phyloP scores from a whole-genome alignment of 2,797 vertebrate genomes.

The Mionectes olivaceus region DNA sequence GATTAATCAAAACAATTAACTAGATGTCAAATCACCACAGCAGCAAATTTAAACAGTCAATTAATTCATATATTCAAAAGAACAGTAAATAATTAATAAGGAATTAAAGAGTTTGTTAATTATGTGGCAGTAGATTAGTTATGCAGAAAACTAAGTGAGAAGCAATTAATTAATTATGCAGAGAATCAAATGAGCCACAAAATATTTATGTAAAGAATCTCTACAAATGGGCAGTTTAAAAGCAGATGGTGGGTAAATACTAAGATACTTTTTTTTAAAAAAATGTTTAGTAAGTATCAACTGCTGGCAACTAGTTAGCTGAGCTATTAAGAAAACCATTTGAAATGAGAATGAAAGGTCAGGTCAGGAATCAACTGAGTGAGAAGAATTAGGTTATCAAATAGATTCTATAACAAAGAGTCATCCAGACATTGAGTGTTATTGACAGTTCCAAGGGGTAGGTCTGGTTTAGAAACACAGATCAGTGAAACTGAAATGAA shows the following conservation, averaged over 20 bases:
- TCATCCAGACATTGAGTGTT: background rate
- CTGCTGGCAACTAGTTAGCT: conserved; percentile 14
- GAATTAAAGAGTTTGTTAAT: conserved; percentile 69
- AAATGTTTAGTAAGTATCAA: background rate
- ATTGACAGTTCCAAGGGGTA: background rate
- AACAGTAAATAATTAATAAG: conserved; percentile 68
- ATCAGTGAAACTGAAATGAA: background rate
- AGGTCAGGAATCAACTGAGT: conserved; percentile 17
- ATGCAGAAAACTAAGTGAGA: conserved; percentile 65
- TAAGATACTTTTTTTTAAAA: background rate
- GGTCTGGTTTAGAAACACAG: background rate
- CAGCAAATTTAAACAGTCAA: conserved; percentile 54
- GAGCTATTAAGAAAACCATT: conserved; percentile 30
- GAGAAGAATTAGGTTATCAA: conserved; percentile 28
- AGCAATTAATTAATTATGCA: conserved; percentile 71
- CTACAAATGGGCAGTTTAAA: conserved; percentile 57
- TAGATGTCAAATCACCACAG: conserved; percentile 60
- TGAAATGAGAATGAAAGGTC: conserved; percentile 11
- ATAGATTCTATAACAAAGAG: background rate
- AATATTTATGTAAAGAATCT: conserved; percentile 60
- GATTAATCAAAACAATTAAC: conserved; percentile 69
- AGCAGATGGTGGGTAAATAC: conserved; percentile 53
- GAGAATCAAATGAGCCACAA: conserved; percentile 67
- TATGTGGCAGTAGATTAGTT: conserved; percentile 64
- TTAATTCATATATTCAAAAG: conserved; percentile 68